Conservation (phyloP, 2,888 invertebrate species). For the Calliopum simillimum region DNA sequence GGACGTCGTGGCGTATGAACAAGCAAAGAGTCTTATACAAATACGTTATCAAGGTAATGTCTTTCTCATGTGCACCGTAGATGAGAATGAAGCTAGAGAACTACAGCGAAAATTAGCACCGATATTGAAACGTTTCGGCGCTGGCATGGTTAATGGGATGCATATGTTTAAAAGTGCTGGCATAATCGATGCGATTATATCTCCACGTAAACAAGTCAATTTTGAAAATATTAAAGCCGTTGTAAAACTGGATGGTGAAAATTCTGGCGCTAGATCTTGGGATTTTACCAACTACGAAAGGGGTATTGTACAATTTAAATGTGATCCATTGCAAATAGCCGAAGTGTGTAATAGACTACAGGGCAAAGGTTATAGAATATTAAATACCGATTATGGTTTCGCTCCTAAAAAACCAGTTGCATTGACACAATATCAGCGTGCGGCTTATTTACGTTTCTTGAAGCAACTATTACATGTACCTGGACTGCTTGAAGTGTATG, state of each 20-base stretch:
- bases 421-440: slow-evolving; percentile 38
- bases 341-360: slow-evolving; percentile 43
- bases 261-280: slow-evolving; percentile 47
- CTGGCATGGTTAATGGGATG: slow-evolving; percentile 44
- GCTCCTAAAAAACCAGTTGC: slow-evolving; percentile 42
- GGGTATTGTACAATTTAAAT: slow-evolving; percentile 50
- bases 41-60: slow-evolving; percentile 44
- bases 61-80: slow-evolving; percentile 47
- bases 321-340: slow-evolving; percentile 44
- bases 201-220: slow-evolving; percentile 23
- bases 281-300: slow-evolving; percentile 43
- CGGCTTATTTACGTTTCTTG: slow-evolving; percentile 48
- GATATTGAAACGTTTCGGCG: slow-evolving; percentile 42
- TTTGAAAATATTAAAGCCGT: slow-evolving; percentile 40
- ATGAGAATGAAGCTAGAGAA: slow-evolving; percentile 43
- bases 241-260: slow-evolving; percentile 45
- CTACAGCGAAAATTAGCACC: slow-evolving; percentile 44
- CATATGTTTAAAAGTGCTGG: slow-evolving; percentile 43
- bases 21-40: slow-evolving; percentile 40
- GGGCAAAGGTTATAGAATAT: slow-evolving; percentile 46
- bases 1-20: too few relatives aligned
- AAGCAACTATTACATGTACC: slow-evolving; percentile 41
- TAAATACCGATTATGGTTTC: slow-evolving; percentile 47
- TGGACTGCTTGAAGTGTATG: slow-evolving; percentile 52
- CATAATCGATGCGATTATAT: slow-evolving; percentile 15